phyloP scores from a whole-genome alignment of 2,888 invertebrate genomes.

The Mesoligia furuncula region DNA sequence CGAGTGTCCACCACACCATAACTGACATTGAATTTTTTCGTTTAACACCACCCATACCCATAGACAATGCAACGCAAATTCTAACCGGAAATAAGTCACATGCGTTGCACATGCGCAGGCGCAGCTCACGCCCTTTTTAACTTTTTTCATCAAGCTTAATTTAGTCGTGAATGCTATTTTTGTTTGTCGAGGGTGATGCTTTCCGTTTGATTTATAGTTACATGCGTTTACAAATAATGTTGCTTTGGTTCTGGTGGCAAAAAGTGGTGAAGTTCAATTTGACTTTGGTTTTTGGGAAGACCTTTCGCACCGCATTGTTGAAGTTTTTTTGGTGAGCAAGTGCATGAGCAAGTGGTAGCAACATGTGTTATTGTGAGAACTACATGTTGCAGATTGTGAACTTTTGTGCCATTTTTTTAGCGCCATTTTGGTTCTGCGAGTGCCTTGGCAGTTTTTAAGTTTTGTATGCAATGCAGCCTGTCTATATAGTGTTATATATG shows the following conservation, averaged over 20 bases:
- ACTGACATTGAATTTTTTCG: constrained; percentile 73
- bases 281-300: constrained; percentile 27
- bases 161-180: constrained; percentile 81
- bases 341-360: constrained; percentile 51
- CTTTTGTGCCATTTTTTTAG: constrained; percentile 9
- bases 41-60: constrained; percentile 70
- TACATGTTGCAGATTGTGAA: constrained; percentile 36
- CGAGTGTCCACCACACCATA: constrained; percentile 24
- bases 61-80: constrained; percentile 83
- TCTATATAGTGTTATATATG: neutral
- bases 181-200: constrained; percentile 79
- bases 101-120: constrained; percentile 86
- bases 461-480: neutral
- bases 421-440: neutral
- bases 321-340: constrained; percentile 40
- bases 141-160: constrained; percentile 74
- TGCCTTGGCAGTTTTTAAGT: neutral
- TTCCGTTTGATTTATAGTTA: constrained; percentile 82
- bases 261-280: constrained; percentile 49
- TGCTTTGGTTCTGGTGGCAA: constrained; percentile 38
- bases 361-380: constrained; percentile 33
- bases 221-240: constrained; percentile 65
- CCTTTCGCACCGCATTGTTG: constrained; percentile 43
- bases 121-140: constrained; percentile 84
- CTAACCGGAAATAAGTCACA: constrained; percentile 88